Evolutionary conservation across 1,140 invertebrate species (phyloP), one percentile per base, ranked within the genome.

Genomic region (Cotesia typhae): DNA sequence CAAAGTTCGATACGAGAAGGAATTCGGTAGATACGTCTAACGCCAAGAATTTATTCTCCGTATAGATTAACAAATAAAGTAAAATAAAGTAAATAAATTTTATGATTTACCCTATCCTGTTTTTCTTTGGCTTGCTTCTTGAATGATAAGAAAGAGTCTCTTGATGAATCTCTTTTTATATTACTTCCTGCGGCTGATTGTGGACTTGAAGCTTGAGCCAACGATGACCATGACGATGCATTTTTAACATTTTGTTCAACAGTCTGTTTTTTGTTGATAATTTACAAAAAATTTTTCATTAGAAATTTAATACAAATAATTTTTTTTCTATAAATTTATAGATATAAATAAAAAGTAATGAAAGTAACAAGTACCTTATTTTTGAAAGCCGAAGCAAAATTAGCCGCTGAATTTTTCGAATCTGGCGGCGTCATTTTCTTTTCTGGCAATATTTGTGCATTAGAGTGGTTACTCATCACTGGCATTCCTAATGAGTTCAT

Each of bases 71-170:
- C 12, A 71, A 73, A 14, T 59, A 65, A 70, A 12, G 70, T 37
- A 20, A 68, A n/a, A n/a, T n/a, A n/a, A n/a, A 47, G 10, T 72
- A 66, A 7, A 72, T 52, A 28, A 36, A 55, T 71, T 20, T 52
- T 36, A 20, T 14, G 67, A 79, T 83, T 85, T 84, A 92, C 91
- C 80, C 95, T 90, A 87, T 98, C 95, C 72, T 93, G 92, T 83
- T 98, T 97, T 86, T 98, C 96, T 85, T 96, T 95, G 6, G 96
- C 96, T 88, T 97, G 93, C 82, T 97, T 97, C 82, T 95, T 95
- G 84, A 98, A 99, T 75, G 92, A 92, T 87, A 95, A 89, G 79
- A 93, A 94, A 74, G 89, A 89, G 77, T 95, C 83, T 88, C 91
- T 74, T 83, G 92, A 85, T 75, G 88, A 47, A 47, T 47, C 80